Conservation (phyloP, 1,140 invertebrate species). For the Drepana arcuata region DNA sequence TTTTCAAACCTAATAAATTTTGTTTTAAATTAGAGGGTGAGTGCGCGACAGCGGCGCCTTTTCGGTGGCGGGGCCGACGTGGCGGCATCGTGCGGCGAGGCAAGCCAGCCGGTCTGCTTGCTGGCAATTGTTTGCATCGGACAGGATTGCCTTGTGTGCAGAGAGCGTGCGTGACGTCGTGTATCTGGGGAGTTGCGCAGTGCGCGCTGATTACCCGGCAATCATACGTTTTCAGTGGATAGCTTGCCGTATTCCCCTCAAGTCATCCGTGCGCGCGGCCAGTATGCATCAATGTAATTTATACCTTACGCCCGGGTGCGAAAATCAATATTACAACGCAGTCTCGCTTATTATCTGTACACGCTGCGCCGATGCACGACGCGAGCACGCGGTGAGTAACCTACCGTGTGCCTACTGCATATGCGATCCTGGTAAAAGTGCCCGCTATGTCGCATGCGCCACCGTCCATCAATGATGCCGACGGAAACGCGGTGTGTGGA, state of each 20-base stretch:
- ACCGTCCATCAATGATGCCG: conserved; percentile 25
- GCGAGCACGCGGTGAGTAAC: conserved; percentile 11
- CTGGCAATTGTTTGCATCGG: conserved; percentile 23
- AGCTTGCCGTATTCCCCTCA: conserved; percentile 31
- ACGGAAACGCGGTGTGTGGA: neutral
- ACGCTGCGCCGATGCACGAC: conserved; percentile 9
- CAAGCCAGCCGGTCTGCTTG: conserved; percentile 11
- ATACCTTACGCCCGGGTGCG: neutral
- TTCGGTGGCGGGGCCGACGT: no score
- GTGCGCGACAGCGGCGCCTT: no score
- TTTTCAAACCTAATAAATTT: no score
- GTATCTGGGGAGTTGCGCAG: conserved; percentile 68
- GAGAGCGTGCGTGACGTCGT: conserved; percentile 41
- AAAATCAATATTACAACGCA: no score
- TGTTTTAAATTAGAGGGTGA: no score
- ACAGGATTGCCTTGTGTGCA: conserved; percentile 25
- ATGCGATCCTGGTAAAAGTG: conserved; percentile 49
- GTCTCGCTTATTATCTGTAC: no score
- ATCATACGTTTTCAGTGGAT: conserved; percentile 31
- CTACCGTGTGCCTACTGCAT: conserved; percentile 9
- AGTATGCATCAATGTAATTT: neutral
- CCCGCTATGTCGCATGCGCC: conserved; percentile 64
- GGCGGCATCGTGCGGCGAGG: no score
- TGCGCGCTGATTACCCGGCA: conserved; percentile 61
- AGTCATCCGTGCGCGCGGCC: conserved; percentile 6